Conservation (phyloP, 2,888 invertebrate species). For the Micoletzkya japonica region DNA sequence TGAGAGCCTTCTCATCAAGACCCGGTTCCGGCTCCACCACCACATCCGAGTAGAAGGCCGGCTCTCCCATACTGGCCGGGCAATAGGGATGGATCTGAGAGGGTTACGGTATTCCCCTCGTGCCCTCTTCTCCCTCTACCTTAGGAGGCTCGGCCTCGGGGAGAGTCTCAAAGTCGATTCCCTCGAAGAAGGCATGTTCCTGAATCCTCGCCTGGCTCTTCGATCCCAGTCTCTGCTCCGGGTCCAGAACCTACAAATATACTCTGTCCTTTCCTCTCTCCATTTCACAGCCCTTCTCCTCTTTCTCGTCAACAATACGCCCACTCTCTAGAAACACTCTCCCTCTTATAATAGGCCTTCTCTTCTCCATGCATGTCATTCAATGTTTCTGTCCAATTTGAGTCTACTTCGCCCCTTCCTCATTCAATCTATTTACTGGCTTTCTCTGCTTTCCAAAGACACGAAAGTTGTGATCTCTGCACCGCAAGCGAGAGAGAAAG, state of each 20-base stretch:
- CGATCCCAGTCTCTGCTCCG: slow-evolving; percentile 16
- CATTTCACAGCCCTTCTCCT: not conserved
- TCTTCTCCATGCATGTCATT: no score
- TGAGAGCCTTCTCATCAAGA: slow-evolving; percentile 80
- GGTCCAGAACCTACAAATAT: slow-evolving; percentile 28
- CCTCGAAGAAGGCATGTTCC: slow-evolving; percentile 82
- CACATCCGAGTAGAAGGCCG: slow-evolving; percentile 70
- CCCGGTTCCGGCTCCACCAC: slow-evolving; percentile 85
- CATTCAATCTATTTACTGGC: no score
- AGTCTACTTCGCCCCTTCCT: no score
- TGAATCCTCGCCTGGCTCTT: slow-evolving; percentile 73
- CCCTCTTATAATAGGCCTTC: not conserved
- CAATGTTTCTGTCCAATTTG: no score
- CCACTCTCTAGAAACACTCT: not conserved
- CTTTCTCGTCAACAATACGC: not conserved
- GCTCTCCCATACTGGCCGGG: slow-evolving; percentile 76
- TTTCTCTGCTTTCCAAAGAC: no score
- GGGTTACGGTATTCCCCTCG: not conserved
- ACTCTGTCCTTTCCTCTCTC: no score
- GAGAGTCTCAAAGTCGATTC: slow-evolving; percentile 81
- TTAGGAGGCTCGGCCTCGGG: slow-evolving; percentile 61
- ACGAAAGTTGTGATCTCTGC: no score
- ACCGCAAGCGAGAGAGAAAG: no score
- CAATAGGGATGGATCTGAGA: slow-evolving; percentile 72
- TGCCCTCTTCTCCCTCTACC: not conserved